A percentile compares a stretch with the other conserved stretches of the same genome.
These are phyloP conservation scores for Mizuhopecten yessoensis DNA, from an alignment of 1,140 invertebrate species.

Conservation along the genomic window DNA sequence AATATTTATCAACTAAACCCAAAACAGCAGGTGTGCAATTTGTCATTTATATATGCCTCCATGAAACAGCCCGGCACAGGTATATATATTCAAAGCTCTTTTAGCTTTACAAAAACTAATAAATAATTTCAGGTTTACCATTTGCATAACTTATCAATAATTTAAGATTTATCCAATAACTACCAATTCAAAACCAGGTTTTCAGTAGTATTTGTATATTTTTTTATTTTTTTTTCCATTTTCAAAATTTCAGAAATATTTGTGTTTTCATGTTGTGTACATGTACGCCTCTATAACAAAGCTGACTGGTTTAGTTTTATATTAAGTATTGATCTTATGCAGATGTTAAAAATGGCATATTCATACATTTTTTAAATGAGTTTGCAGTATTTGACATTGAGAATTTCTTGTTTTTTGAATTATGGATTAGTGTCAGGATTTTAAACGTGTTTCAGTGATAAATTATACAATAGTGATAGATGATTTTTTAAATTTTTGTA, in stretches of 20 bases:
- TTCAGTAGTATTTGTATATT: too few relatives aligned
- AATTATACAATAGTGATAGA: not conserved
- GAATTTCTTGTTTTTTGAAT: not conserved
- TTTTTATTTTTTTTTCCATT: too few relatives aligned
- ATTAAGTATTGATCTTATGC: slow-evolving; percentile 6
- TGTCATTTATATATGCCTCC: too few relatives aligned
- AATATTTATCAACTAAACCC: not conserved
- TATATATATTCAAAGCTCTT: not conserved
- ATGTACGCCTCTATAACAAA: too few relatives aligned
- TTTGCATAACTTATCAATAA: too few relatives aligned
- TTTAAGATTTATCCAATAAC: too few relatives aligned
- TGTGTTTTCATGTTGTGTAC: too few relatives aligned
- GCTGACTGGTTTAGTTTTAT: too few relatives aligned
- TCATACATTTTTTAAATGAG: not conserved
- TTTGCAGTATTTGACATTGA: not conserved
- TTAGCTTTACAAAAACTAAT: too few relatives aligned
- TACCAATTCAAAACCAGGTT: too few relatives aligned
- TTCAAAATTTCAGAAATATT: too few relatives aligned
- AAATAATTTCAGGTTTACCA: too few relatives aligned
- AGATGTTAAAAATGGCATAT: not conserved
- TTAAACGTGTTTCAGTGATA: not conserved
- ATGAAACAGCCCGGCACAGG: not conserved
- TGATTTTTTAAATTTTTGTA: not conserved
- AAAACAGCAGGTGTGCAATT: not conserved
- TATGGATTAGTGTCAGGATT: not conserved